These are phyloP conservation scores for Dascillus cervinus DNA, from an alignment of 2,888 invertebrate species.

Conservation along the genomic window DNA sequence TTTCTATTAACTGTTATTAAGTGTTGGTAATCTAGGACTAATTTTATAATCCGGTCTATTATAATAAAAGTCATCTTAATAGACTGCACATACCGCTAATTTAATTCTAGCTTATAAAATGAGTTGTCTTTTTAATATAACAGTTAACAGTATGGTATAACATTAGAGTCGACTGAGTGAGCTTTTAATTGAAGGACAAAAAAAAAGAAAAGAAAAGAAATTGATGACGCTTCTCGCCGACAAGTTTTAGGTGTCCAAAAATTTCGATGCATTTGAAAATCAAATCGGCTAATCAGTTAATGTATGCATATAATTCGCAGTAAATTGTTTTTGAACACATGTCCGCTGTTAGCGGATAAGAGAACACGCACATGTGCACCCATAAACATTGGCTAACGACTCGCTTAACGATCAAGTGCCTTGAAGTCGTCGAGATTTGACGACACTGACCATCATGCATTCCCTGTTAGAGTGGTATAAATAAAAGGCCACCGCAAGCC, in stretches of 20 bases:
- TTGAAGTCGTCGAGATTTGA: slow-evolving; percentile 20
- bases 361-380: slow-evolving; percentile 21
- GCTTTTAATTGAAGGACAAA: too few species aligned
- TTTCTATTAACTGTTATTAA: slow-evolving; percentile 3
- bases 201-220: too few species aligned
- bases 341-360: slow-evolving; percentile 23
- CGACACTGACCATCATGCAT: slow-evolving; percentile 15
- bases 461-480: slow-evolving; percentile 11
- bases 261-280: slow-evolving; percentile 8
- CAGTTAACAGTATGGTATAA: slow-evolving; percentile 15
- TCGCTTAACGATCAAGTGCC: slow-evolving; percentile 17
- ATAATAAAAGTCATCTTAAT: slow-evolving; percentile 20
- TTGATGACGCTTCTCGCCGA: too few species aligned
- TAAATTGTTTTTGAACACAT: slow-evolving; percentile 19
- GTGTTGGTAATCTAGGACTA: slow-evolving; percentile 4
- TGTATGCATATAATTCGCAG: slow-evolving; percentile 19
- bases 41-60: slow-evolving; percentile 6
- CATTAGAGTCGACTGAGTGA: too few species aligned
- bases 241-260: slow-evolving; percentile 6
- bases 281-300: slow-evolving; percentile 22
- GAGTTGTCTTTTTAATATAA: slow-evolving; percentile 17
- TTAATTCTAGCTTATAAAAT: slow-evolving; percentile 21
- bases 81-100: slow-evolving; percentile 21
- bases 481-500: slow-evolving; percentile 14
- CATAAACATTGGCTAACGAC: slow-evolving; percentile 23